Base-by-base conservation (phyloP, 2,113 vertebrate species). In the crab-eating macaque (Macaca fascicularis) region DNA sequence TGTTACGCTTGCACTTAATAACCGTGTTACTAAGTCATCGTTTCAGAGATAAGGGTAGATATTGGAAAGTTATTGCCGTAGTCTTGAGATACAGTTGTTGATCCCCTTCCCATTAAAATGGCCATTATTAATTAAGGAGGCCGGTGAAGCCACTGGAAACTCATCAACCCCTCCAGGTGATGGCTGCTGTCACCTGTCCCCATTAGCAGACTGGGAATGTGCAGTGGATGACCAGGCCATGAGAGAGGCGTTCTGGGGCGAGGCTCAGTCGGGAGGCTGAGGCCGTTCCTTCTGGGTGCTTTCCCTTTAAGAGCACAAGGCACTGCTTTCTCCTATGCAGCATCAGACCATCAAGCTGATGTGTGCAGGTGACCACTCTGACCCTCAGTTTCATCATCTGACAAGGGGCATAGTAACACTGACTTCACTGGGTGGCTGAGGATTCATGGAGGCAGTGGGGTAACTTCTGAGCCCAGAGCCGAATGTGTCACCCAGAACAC, bases 271-370 rank as follows among this genome's bases (percentile, higher is more conserved):
- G 0, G 43, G 64, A 30, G 80, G 38, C 61, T 0, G 32, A 14
- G n/a, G 23, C 38, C 0, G 1, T 40, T 13, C 20, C 25, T 70
- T n/a, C 61, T 25, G n/a, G 38, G 13, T 0, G 7, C 32, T 22
- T 30, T 59, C 9, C 9, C 13, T 8, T 25, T 13, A 27, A 43
- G 55, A 16, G 14, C 40, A 1, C 32, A 32, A 7, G 30, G 72
- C 0, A 0, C 81, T 3, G 0, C 2, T 3, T 30, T 38, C 8
- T 5, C 6, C 14, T 64, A 0, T 32, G 38, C 50, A 84, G 16
- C 27, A 11, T 32, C 38, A 67, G 57, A 7, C 22, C n/a, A 2
- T 22, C 75, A 27, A 6, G n/a, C 32, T 0, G 3, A 59, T 5
- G 7, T 2, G 35, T 10, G 50, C n/a, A 20, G 61, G 64, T 4